Base-by-base conservation (phyloP, 2,888 invertebrate genomes). In the Ganaspis brasiliensis region DNA sequence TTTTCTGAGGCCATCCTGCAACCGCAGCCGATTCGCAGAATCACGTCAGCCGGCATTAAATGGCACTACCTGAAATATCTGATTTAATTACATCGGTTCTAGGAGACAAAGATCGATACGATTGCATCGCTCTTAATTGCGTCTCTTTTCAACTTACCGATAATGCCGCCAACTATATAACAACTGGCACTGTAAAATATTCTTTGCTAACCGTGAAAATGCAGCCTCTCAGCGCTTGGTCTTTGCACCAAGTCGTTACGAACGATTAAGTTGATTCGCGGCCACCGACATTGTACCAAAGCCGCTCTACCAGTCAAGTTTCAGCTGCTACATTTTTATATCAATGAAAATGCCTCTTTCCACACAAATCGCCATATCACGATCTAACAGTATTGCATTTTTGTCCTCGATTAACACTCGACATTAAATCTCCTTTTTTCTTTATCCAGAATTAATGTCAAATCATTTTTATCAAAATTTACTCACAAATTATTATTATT, bases 51-150 rank as follows among this genome's bases (percentile, higher is more conserved):
- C 52, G 78, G 84, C 80, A 82, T 84, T 88, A 89, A 89, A 89
- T 86, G 87, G 84, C 85, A 85, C 87, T 87, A 89, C 85, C 87
- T 86, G 89, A 90, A 89, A 89, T 89, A 89, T 89, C 86, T 85
- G 88, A 90, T 90, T 91, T 90, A 90, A 90, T 90, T 90, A 89
- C 88, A 85, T 84, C 86, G 87, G 88, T 90, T 88, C 87, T 89
- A 87, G 84, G 87, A 88, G 89, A 90, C 89, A 87, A 88, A 89
- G 89, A 90, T 90, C 89, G 87, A 86, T 87, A 86, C 85, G 82
- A 84, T 86, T 82, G 83, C 86, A 80, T 84, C 83, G 86, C 84
- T 86, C 86, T 89, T 89, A 90, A 90, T 90, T 89, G 88, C 88
- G 78, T 74, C 72, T 75, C 72, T 59, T 74, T 74, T 73, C 67